Percentiles rank a stretch among this genome's conserved stretches.
Conservation (phyloP, 2,797 vertebrate species). For the Sebastes alutus region DNA sequence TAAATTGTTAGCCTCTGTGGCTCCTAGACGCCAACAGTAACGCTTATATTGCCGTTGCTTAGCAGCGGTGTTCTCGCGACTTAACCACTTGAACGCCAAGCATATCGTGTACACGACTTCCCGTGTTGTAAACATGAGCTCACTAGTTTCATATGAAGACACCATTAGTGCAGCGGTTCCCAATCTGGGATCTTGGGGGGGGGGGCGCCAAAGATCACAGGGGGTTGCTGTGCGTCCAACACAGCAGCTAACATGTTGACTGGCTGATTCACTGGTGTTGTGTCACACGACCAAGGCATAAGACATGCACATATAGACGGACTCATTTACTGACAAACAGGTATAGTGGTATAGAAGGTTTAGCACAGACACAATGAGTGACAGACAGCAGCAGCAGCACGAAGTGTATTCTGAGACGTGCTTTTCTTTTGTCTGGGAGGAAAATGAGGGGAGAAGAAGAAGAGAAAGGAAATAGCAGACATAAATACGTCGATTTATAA, state of each 20-base stretch:
- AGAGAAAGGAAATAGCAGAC: slow-evolving; percentile 1
- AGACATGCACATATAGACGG: not conserved
- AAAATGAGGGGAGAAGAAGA: slow-evolving; percentile 15
- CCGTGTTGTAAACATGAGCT: too few species aligned
- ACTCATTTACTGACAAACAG: slow-evolving; percentile 3
- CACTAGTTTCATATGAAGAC: too few species aligned
- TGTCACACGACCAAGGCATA: not conserved
- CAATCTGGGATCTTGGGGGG: accelerated
- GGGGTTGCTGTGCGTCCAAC: too few species aligned
- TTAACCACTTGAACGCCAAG: too few species aligned
- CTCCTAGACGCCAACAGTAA: too few species aligned
- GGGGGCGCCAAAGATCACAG: too few species aligned
- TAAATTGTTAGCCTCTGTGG: too few species aligned
- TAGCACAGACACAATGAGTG: not conserved
- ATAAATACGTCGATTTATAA: slow-evolving; percentile 12
- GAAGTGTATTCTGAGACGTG: not conserved
- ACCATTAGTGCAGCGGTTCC: too few species aligned
- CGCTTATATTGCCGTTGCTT: too few species aligned
- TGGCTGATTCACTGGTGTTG: not conserved
- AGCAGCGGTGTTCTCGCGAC: too few species aligned
- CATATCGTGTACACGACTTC: too few species aligned
- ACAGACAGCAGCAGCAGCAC: slow-evolving; percentile 2
- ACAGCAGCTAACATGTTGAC: not conserved
- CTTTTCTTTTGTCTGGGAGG: slow-evolving; percentile 33
- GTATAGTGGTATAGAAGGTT: not conserved